phyloP scores from a whole-genome alignment of 2,888 invertebrate genomes.

The Apamea crenata region DNA sequence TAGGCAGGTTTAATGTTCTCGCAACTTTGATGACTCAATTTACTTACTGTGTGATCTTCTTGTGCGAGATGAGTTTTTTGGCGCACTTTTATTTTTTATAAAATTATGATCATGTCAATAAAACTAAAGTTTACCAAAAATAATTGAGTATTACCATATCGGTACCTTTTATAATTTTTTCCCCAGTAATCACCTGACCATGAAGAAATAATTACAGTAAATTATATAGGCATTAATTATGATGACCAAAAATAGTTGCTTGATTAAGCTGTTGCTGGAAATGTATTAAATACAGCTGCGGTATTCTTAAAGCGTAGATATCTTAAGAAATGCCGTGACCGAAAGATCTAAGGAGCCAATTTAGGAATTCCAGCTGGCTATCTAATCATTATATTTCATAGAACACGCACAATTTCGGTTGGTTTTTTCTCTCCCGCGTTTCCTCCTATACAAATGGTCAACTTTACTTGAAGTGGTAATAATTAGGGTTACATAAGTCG shows the following conservation, averaged over 20 bases:
- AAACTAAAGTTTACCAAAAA: constrained; percentile 27
- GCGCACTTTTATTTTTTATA: neutral
- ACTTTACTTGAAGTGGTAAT: constrained; percentile 81
- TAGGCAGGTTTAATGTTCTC: neutral
- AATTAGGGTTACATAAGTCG: constrained; percentile 79
- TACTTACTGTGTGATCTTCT: neutral
- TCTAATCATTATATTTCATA: constrained; percentile 78
- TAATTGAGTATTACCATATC: constrained; percentile 52
- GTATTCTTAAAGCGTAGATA: constrained; percentile 58
- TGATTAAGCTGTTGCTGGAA: constrained; percentile 54
- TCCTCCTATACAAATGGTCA: constrained; percentile 72
- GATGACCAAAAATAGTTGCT: constrained; percentile 49
- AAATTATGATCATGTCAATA: neutral
- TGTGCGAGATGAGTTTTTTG: neutral
- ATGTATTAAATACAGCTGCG: constrained; percentile 43
- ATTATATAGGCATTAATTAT: constrained; percentile 53
- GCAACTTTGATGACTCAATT: constrained; percentile 10
- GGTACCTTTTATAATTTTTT: constrained; percentile 35
- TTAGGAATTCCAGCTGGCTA: constrained; percentile 73
- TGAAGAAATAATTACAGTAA: constrained; percentile 45
- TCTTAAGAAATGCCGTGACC: constrained; percentile 68
- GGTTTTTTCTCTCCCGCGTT: constrained; percentile 74
- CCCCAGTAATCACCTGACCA: constrained; percentile 20
- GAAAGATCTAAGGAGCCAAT: constrained; percentile 71
- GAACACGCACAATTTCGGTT: constrained; percentile 72